A percentile compares a stretch with the other conserved stretches of the same genome.
Conservation (phyloP, 2,888 invertebrate species). For the Choristoneura rosaceana region DNA sequence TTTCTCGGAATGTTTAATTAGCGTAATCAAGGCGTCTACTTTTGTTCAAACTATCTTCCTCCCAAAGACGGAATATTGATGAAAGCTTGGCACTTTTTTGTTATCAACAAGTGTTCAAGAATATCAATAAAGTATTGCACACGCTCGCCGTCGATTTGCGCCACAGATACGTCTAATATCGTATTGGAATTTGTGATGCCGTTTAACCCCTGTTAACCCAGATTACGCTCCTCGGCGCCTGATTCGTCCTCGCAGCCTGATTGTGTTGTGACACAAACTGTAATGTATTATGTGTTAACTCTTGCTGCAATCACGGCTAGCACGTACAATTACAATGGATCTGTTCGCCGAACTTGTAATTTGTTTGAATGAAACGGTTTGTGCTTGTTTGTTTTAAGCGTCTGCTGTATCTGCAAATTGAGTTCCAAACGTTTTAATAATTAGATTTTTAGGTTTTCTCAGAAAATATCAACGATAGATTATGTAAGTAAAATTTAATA, state of each 20-base stretch:
- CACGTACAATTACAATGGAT: conserved; percentile 80
- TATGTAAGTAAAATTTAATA: conserved; percentile 7
- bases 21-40: background rate
- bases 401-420: background rate
- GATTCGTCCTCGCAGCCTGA: conserved; percentile 85
- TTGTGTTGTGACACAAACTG: conserved; percentile 86
- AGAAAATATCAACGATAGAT: background rate
- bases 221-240: conserved; percentile 87
- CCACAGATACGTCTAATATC: conserved; percentile 86
- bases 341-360: conserved; percentile 78
- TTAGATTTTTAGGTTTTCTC: background rate
- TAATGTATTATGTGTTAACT: conserved; percentile 86
- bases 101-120: conserved; percentile 52
- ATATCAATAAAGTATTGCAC: conserved; percentile 62
- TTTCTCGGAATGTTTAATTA: background rate
- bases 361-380: conserved; percentile 66
- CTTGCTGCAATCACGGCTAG: conserved; percentile 84
- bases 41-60: background rate
- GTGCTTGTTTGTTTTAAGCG: conserved; percentile 39
- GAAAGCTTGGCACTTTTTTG: background rate
- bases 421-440: background rate
- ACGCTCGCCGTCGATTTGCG: conserved; percentile 79
- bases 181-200: conserved; percentile 89
- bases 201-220: conserved; percentile 91
- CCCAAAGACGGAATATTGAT: background rate